Percentiles rank a stretch among this genome's conserved stretches.
Evolutionary conservation across 2,113 vertebrate genomes (phyloP).

Genomic region (Brienomyrus longianalis): DNA sequence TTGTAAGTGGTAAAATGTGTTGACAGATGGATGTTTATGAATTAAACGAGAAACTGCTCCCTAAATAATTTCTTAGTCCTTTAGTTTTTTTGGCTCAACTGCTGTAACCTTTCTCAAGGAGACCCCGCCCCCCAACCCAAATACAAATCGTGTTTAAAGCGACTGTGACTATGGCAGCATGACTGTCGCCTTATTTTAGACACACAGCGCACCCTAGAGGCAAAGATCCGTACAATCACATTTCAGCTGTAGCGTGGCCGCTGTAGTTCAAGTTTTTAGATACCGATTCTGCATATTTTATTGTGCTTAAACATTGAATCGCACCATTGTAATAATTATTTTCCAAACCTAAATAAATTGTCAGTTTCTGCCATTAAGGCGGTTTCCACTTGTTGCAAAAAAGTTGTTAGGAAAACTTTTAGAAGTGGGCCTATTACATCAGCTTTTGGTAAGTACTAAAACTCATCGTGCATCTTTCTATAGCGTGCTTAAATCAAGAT

Average conservation of each 20-base stretch:
- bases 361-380: background rate
- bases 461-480: background rate
- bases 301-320: background rate
- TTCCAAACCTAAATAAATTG: background rate
- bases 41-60: background rate
- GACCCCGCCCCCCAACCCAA: background rate
- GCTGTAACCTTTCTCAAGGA: background rate
- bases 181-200: background rate
- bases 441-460: background rate
- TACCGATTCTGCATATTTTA: background rate
- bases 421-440: background rate
- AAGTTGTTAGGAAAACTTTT: background rate
- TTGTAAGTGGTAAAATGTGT: background rate
- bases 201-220: background rate
- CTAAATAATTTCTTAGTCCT: background rate
- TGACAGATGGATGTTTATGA: background rate
- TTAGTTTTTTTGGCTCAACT: background rate
- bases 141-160: conserved; percentile 13
- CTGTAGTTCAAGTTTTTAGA: background rate
- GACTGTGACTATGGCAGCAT: background rate
- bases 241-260: background rate
- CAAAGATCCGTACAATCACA: background rate
- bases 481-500: background rate
- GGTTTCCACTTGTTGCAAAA: background rate
- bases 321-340: background rate